These are phyloP conservation scores for Dasyurus viverrinus DNA, from an alignment of 2,113 vertebrate species.

Conservation along the genomic window DNA sequence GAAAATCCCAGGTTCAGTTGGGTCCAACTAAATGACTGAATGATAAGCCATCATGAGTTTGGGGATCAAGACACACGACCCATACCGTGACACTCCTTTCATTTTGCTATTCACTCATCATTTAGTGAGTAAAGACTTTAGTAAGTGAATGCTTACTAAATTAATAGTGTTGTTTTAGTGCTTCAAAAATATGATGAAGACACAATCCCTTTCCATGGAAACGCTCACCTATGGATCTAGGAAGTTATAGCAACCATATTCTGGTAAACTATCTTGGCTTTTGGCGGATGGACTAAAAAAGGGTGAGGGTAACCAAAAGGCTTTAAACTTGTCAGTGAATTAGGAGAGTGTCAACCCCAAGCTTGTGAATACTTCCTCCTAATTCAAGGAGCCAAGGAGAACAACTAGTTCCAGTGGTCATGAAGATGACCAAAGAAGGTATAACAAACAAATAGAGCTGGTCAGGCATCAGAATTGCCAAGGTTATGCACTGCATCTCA, in stretches of 20 bases:
- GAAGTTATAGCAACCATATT: background rate
- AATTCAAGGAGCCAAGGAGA: background rate
- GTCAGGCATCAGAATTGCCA: background rate
- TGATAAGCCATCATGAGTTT: background rate
- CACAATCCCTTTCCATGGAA: background rate
- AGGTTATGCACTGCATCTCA: background rate
- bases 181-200: background rate
- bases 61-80: background rate
- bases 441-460: background rate
- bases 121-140: background rate
- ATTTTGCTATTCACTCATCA: background rate
- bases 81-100: background rate
- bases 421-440: background rate
- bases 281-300: background rate
- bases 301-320: background rate
- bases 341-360: background rate
- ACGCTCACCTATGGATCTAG: background rate
- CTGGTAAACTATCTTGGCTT: background rate
- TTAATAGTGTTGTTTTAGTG: background rate
- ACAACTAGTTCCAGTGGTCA: background rate
- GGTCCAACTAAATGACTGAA: background rate
- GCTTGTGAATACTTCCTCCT: background rate
- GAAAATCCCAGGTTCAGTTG: background rate
- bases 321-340: background rate
- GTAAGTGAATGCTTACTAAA: background rate